Evolutionary conservation across 1,140 invertebrate species (phyloP).

Genomic region (Chymomyza costata): DNA sequence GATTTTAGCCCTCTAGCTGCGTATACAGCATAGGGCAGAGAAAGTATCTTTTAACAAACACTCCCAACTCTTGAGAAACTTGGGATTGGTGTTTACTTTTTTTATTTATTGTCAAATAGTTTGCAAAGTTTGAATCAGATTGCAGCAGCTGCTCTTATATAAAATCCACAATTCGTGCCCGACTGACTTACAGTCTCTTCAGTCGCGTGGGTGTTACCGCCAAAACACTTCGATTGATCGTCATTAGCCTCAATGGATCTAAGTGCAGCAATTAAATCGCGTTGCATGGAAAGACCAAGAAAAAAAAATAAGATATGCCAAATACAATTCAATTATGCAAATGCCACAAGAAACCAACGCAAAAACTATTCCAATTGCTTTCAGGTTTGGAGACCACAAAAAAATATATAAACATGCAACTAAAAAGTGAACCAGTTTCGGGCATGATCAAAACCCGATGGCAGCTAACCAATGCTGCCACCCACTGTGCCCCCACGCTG

Average conservation of each 20-base stretch:
- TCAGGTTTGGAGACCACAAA: too few species aligned
- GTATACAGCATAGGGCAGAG: too few species aligned
- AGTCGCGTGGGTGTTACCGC: conserved; percentile 19
- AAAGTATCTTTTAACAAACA: too few species aligned
- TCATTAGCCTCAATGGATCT: conserved; percentile 36
- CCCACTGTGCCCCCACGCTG: too few species aligned
- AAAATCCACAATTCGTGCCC: too few species aligned
- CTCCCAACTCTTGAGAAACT: too few species aligned
- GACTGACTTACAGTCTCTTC: conserved; percentile 11
- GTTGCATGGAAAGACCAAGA: too few species aligned
- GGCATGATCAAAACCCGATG: background rate
- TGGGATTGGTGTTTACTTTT: conserved; percentile 11
- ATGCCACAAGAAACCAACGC: conserved; percentile 3
- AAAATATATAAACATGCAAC: too few species aligned
- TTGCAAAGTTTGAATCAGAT: conserved; percentile 11
- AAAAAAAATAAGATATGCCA: conserved; percentile 40
- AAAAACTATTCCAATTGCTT: too few species aligned
- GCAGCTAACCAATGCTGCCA: too few species aligned
- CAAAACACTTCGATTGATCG: conserved; percentile 14
- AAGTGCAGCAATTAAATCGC: conserved; percentile 46
- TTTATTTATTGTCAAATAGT: conserved; percentile 18
- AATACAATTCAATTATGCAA: conserved; percentile 37
- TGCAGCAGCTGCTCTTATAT: too few species aligned
- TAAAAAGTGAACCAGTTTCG: conserved; percentile 27
- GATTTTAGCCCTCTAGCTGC: too few species aligned